Evolutionary conservation across 2,888 invertebrate genomes (phyloP), one percentile per base, ranked within the genome.

Genomic region (Maniola hyperantus): DNA sequence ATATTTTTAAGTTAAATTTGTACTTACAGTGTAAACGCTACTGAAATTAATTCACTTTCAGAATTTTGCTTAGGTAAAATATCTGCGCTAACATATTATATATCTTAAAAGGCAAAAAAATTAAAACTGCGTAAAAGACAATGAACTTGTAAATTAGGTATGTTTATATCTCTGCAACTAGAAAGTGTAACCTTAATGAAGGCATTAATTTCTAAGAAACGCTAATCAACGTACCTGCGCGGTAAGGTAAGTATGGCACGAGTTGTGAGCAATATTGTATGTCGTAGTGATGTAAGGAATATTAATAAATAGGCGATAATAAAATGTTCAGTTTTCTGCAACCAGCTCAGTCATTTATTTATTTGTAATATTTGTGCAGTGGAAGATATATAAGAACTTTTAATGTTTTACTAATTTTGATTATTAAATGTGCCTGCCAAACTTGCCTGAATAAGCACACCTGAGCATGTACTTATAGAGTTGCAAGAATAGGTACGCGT

Each of bases 201-300:
- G 55, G 64, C 69, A 64, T 66, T 69, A 63, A 70, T 70, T 73
- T 71, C 71, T 70, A 53, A 64, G 70, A 71, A 70, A 63, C 65
- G 59, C 68, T 70, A 69, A 73, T 71, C 66, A 73, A 65, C 20
- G 66, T 64, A 63, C 61, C 57, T 57, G 20, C 57, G 20, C 7
- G 15, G 64, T 26, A 42, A 58, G 60, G 65, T 60, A 67, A 63
- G 63, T 63, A 63, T 55, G 54, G 63, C 63, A 63, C 63, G 63
- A 62, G 62, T 42, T 64, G 57, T 44, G 69, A 71, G 65, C 62
- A 62, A 33, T 59, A 62, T 62, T 53, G 62, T 64, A 44, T 64
- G 54, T 39, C 54, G 57, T 67, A 59, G 54, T 68, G 54, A 62
- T 59, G 60, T 65, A 58, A 60, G 64, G 7, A 48, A 18, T 48